Percentiles rank a stretch among this genome's conserved stretches.
Evolutionary conservation across 2,113 vertebrate genomes (phyloP).

Genomic region (Nyctibius bracteatus): DNA sequence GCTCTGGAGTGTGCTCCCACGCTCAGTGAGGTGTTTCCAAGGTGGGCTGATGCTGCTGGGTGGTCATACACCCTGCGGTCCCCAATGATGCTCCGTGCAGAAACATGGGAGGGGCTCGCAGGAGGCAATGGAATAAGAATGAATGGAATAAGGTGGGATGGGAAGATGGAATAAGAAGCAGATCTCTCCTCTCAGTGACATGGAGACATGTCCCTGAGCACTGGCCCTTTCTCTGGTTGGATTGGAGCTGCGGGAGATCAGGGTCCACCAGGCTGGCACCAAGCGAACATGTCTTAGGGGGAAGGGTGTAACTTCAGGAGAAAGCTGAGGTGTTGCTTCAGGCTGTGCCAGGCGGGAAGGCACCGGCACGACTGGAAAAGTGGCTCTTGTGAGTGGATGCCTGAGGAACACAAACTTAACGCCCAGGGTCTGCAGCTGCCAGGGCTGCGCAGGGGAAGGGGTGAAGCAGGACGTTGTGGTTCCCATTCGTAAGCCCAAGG

Average conservation of each 20-base stretch:
- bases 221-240: neutral
- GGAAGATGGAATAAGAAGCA: neutral
- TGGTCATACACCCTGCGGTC: accelerated
- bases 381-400: neutral
- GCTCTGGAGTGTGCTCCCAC: neutral
- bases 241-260: neutral
- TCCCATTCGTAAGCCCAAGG: accelerated
- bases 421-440: neutral
- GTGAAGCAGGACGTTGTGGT: neutral
- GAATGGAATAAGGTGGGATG: neutral
- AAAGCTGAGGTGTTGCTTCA: neutral
- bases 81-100: accelerated
- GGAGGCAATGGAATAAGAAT: neutral
- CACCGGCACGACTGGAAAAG: slow-evolving; percentile 34
- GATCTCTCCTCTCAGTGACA: neutral
- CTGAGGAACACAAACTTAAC: neutral
- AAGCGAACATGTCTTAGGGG: neutral
- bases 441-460: neutral
- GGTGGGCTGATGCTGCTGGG: neutral
- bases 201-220: neutral
- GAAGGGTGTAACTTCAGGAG: neutral
- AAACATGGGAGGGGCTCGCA: accelerated
- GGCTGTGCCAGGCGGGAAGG: neutral
- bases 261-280: neutral
- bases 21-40: accelerated